These are phyloP conservation scores for Lasioglossum villosulum DNA, from an alignment of 2,888 invertebrate species.

Conservation along the genomic window DNA sequence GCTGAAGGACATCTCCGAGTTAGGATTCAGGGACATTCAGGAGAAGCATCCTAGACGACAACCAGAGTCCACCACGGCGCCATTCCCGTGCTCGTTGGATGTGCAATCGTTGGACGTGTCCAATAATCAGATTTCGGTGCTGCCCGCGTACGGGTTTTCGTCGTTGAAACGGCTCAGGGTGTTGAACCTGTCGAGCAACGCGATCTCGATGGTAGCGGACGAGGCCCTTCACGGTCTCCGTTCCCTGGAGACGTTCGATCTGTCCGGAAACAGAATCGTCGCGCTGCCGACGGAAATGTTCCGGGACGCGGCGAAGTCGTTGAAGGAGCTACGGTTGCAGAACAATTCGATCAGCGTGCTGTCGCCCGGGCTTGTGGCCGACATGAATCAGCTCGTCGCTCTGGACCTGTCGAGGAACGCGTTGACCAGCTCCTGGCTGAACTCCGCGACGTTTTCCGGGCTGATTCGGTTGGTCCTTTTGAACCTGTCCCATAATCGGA, in stretches of 20 bases:
- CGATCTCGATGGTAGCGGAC: constrained; percentile 94
- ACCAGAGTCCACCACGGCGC: constrained; percentile 82
- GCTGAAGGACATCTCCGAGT: constrained; percentile 94
- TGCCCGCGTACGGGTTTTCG: constrained; percentile 94
- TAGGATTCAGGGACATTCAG: constrained; percentile 91
- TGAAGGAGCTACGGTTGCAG: constrained; percentile 95
- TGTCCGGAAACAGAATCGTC: constrained; percentile 95
- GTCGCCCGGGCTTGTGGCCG: constrained; percentile 93
- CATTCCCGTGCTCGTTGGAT: constrained; percentile 89
- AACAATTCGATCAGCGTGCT: constrained; percentile 96
- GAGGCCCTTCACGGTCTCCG: constrained; percentile 92
- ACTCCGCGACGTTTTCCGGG: constrained; percentile 93
- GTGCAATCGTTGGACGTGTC: constrained; percentile 94
- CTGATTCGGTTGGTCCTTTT: constrained; percentile 94
- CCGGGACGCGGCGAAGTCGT: constrained; percentile 90
- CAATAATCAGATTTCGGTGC: constrained; percentile 92
- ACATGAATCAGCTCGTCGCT: constrained; percentile 93
- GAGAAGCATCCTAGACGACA: constrained; percentile 87
- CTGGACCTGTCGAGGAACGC: constrained; percentile 94
- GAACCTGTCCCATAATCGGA: constrained; percentile 93
- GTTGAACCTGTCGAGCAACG: constrained; percentile 94
- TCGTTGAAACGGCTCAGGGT: constrained; percentile 91
- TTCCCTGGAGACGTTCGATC: constrained; percentile 93
- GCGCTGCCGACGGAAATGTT: constrained; percentile 95
- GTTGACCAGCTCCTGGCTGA: constrained; percentile 94